Conservation (phyloP, 2,113 vertebrate genomes). For the Hydrochoerus hydrochaeris region DNA sequence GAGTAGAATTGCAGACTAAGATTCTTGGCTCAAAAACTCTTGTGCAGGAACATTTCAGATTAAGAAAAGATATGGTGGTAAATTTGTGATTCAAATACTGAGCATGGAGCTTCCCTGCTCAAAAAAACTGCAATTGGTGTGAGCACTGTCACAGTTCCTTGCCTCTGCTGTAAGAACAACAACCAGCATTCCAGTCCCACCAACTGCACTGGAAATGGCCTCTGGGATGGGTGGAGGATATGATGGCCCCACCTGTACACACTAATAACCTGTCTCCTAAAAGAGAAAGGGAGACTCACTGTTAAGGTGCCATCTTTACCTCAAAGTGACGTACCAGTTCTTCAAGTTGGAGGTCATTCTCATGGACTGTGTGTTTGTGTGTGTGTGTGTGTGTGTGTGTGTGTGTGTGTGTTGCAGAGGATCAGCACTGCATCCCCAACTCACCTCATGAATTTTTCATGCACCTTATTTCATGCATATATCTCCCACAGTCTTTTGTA, state of each 20-base stretch:
- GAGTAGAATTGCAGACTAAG: conserved; percentile 65
- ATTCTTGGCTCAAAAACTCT: conserved; percentile 52
- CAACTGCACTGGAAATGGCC: conserved; percentile 18
- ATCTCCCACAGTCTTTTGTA: background rate
- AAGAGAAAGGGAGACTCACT: background rate
- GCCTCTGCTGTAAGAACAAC: background rate
- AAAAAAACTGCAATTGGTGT: background rate
- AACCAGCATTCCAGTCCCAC: background rate
- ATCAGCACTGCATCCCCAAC: background rate
- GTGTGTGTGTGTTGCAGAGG: background rate
- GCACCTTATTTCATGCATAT: background rate
- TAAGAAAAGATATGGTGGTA: conserved; percentile 57
- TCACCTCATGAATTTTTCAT: background rate
- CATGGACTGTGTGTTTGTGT: background rate
- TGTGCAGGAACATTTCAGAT: conserved; percentile 47
- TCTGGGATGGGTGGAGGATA: background rate
- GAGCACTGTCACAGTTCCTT: background rate
- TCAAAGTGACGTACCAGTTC: background rate
- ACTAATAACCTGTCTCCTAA: background rate
- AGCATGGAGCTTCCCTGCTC: conserved; percentile 40
- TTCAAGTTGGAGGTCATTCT: background rate
- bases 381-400: background rate
- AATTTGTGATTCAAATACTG: conserved; percentile 22
- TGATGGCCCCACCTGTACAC: background rate
- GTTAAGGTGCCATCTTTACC: background rate